These are phyloP conservation scores for Sepioteuthis lessoniana DNA, from an alignment of 2,888 invertebrate species.

Conservation along the genomic window DNA sequence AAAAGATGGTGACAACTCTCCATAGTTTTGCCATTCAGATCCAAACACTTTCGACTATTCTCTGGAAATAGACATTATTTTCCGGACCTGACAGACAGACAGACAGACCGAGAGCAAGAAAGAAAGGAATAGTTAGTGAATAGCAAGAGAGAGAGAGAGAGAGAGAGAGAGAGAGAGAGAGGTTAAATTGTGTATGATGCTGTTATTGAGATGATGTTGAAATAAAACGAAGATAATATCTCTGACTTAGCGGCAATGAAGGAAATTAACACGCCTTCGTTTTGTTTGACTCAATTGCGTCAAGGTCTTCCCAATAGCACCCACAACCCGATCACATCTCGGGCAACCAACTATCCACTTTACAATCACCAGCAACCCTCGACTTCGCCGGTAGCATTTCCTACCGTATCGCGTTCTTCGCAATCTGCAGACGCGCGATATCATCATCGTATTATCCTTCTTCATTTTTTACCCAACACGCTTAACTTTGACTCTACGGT, in stretches of 20 bases:
- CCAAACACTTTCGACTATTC: too few species aligned
- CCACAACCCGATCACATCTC: neutral
- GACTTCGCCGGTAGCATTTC: neutral
- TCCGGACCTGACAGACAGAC: too few species aligned
- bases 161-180: too few species aligned
- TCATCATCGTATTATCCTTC: neutral
- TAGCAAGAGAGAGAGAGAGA: too few species aligned
- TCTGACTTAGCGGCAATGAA: neutral
- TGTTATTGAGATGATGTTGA: neutral
- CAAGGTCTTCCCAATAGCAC: neutral
- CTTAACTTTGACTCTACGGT: neutral
- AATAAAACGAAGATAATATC: neutral
- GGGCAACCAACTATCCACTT: neutral
- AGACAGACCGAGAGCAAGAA: too few species aligned
- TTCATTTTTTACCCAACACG: neutral
- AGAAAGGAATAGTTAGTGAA: too few species aligned
- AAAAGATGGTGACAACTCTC: too few species aligned
- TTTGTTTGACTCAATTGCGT: neutral
- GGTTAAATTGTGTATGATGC: too few species aligned
- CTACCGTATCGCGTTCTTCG: neutral
- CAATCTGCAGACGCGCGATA: neutral
- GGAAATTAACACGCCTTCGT: constrained; percentile 9
- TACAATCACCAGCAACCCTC: neutral
- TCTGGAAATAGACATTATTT: too few species aligned
- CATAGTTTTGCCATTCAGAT: too few species aligned